Evolutionary conservation across 2,797 vertebrate species (phyloP).

Genomic region (Sternotherus odoratus): DNA sequence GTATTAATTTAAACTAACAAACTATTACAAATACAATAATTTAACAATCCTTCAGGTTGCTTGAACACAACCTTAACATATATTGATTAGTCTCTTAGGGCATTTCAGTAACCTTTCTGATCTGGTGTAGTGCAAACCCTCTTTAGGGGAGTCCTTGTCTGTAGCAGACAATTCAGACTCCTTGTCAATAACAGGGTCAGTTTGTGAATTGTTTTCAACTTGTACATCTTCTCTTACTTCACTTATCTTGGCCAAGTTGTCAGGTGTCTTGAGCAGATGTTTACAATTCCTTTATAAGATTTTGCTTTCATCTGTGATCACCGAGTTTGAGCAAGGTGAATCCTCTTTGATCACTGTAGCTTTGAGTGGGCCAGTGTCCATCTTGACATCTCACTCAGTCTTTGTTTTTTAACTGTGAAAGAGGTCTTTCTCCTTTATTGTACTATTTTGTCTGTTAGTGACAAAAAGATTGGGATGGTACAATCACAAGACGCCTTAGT

Average conservation of each 20-base stretch:
- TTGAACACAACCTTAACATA: neutral
- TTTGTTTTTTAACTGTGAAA: neutral
- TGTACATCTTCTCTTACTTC: neutral
- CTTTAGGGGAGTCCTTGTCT: neutral
- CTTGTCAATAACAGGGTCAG: neutral
- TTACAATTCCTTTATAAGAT: neutral
- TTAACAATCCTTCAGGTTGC: neutral
- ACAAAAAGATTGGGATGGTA: too few relatives aligned
- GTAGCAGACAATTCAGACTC: neutral
- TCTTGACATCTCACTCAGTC: too few relatives aligned
- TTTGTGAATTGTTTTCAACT: neutral
- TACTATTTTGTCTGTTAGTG: neutral
- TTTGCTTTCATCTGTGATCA: neutral
- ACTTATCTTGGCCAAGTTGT: neutral
- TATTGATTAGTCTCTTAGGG: neutral
- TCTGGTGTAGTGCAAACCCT: neutral
- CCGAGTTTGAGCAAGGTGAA: neutral
- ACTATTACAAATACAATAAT: neutral
- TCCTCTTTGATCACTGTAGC: too few relatives aligned
- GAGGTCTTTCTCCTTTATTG: neutral
- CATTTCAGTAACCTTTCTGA: neutral
- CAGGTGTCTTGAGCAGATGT: neutral
- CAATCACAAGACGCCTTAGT: too few relatives aligned
- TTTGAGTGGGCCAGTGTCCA: too few relatives aligned
- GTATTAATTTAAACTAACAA: neutral